phyloP scores from a whole-genome alignment of 2,888 invertebrate genomes.

The Antheraea assamensis region DNA sequence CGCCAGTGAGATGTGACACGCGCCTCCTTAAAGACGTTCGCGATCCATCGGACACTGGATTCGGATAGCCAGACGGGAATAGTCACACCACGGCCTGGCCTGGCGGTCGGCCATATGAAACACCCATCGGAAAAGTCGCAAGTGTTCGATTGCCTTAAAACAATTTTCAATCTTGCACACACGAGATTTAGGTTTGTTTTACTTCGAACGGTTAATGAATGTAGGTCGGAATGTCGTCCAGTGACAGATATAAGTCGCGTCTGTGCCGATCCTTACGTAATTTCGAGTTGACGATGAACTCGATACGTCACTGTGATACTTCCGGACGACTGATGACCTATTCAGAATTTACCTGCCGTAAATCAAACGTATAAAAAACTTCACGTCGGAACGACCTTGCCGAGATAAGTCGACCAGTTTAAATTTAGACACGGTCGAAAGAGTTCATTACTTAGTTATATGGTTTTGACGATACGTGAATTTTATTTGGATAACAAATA shows the following conservation, averaged over 20 bases:
- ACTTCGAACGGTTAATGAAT: constrained; percentile 40
- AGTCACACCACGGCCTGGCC: constrained; percentile 78
- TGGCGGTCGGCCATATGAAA: constrained; percentile 73
- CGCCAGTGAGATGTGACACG: constrained; percentile 62
- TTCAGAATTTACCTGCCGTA: constrained; percentile 9
- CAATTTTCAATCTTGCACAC: constrained; percentile 60
- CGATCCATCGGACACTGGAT: constrained; percentile 63
- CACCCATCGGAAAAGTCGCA: constrained; percentile 52
- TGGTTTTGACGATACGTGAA: not conserved
- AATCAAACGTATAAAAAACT: constrained; percentile 36
- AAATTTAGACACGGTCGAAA: constrained; percentile 45
- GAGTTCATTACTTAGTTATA: not conserved
- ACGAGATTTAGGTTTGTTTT: constrained; percentile 55
- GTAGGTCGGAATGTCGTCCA: constrained; percentile 46
- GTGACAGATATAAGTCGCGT: constrained; percentile 73
- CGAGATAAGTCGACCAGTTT: constrained; percentile 37
- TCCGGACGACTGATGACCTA: constrained; percentile 62
- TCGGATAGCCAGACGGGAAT: constrained; percentile 78
- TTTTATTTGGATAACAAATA: not conserved
- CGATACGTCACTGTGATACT: constrained; percentile 72
- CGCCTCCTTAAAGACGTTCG: constrained; percentile 47
- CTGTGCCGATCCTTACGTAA: constrained; percentile 76
- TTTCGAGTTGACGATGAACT: constrained; percentile 74
- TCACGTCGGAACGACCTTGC: constrained; percentile 56
- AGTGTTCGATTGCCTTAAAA: constrained; percentile 47